Evolutionary conservation across 1,140 invertebrate genomes (phyloP), one percentile per base, ranked within the genome.

Genomic region (Macrocentrus cingulum): DNA sequence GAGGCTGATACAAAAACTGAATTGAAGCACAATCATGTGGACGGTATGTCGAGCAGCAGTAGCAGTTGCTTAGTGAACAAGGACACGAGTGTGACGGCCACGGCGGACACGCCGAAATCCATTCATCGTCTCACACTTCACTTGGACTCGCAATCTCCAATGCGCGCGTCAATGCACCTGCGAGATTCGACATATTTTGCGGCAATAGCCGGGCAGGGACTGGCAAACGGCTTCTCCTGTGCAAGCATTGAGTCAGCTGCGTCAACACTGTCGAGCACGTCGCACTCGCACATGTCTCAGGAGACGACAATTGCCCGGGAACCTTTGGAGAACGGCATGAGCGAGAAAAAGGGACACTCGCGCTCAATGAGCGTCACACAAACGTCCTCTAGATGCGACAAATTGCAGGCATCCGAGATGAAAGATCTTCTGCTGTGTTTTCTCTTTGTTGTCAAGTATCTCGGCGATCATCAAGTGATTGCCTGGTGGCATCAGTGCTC

Each of bases 401-500:
- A 91, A 76, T 81, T 94, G n/a, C 86, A 83, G 46, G 60, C 75
- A 0, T 71, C 64, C 0, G 93, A 96, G 82, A 87, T 92, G 23
- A 91, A 90, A 70, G 95, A 98, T 79, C 81, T 98, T 13, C 81
- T 98, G 11, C 75, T 97, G 1, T 93, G 91, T 71, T 94, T 95
- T 72, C 78, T 98, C 13, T 96, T 95, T 79, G 87, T 97, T 41
- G 81, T 97, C 19, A 95, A 95, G 74, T 90, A 96, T 78, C 72
- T 96, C 44, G 88, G 89, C 22, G 91, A 95, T 71, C 91, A 94
- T 62, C 87, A 92, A 65, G 81, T 96, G n/a, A 84, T 95, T 13
- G 86, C 88, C 6, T 96, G 92, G 91, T 96, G 94, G 90, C 88
- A 89, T 65, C 91, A 91, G 48, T 91, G 89, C 63, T 85, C 84